phyloP scores from a whole-genome alignment of 2,888 invertebrate species.

The Pseudanteris insignis region DNA sequence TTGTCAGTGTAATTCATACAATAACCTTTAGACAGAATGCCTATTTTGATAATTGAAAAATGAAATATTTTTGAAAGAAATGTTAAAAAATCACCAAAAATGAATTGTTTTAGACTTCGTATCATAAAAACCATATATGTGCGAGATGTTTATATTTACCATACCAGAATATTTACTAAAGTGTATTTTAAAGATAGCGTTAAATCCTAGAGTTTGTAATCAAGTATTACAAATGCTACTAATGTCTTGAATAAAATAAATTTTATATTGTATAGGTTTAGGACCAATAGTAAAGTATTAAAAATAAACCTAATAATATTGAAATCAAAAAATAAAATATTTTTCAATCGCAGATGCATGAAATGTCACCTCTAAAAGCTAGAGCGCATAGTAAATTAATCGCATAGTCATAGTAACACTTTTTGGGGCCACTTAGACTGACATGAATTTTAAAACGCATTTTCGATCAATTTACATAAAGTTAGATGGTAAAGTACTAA shows the following conservation, averaged over 20 bases:
- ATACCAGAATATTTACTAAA: conserved; percentile 24
- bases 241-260: conserved; percentile 8
- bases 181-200: conserved; percentile 22
- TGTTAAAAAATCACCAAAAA: no score
- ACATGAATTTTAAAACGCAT: conserved; percentile 22
- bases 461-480: conserved; percentile 29
- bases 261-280: no score
- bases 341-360: no score
- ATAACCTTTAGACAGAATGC: no score
- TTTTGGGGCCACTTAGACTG: conserved; percentile 33
- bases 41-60: no score
- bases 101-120: no score
- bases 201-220: conserved; percentile 34
- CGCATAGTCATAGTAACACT: conserved; percentile 16
- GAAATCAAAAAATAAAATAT: no score
- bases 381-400: conserved; percentile 10
- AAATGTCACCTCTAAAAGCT: no score
- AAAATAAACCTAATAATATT: no score
- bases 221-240: conserved; percentile 1
- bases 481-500: conserved; percentile 6
- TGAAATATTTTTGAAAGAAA: no score
- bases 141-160: conserved; percentile 31
- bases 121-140: no score
- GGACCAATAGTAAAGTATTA: no score
- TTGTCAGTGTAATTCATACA: not conserved